Conservation (phyloP, 2,113 vertebrate species). For the Hylia prasina region DNA sequence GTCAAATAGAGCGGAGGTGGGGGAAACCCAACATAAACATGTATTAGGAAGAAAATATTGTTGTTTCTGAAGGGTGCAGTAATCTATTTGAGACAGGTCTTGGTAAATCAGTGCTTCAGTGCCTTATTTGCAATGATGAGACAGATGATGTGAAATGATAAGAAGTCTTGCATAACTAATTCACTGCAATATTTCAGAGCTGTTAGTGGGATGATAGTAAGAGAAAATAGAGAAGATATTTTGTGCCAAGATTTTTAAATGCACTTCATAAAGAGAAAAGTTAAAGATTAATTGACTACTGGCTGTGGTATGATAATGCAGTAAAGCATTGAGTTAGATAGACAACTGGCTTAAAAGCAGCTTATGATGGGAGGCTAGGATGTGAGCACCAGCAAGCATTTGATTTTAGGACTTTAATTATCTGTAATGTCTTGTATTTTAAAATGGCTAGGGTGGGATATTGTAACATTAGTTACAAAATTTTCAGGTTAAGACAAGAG, state of each 20-base stretch:
- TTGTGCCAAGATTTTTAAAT: conserved; percentile 37
- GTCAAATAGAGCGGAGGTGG: fast-evolving
- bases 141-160: conserved; percentile 2
- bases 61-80: neutral
- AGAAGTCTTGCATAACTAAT: conserved; percentile 56
- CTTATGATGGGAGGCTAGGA: neutral
- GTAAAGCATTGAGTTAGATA: conserved; percentile 23
- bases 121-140: conserved; percentile 26
- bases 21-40: neutral
- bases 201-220: conserved; percentile 28
- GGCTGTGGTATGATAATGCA: neutral
- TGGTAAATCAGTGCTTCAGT: neutral
- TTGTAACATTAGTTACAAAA: conserved; percentile 6
- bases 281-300: conserved; percentile 44
- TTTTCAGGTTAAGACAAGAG: conserved; percentile 4
- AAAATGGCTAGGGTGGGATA: conserved; percentile 22
- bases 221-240: conserved; percentile 9
- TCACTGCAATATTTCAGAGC: conserved; percentile 15
- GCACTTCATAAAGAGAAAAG: conserved; percentile 16
- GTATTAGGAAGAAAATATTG: neutral
- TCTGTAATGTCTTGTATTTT: conserved; percentile 9
- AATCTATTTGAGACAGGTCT: conserved; percentile 29
- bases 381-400: neutral
- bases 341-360: conserved; percentile 15
- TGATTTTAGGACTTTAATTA: conserved; percentile 39